Evolutionary conservation across 2,888 invertebrate species (phyloP), one percentile per base, ranked within the genome.

Genomic region (Leptogaster cylindrica): DNA sequence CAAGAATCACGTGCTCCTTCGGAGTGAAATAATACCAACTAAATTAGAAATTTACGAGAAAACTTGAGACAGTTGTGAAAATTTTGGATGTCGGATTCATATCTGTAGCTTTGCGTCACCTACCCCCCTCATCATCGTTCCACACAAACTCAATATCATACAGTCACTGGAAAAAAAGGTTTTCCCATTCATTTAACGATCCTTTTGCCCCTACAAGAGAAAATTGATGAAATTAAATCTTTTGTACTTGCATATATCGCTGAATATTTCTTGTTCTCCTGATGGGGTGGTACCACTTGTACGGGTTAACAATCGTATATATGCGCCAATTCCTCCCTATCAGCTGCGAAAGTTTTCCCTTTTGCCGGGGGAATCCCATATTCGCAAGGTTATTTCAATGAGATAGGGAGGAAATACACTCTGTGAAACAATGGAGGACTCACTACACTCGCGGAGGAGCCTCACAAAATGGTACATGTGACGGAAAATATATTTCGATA

Each of bases 191-290:
- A 23, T 25, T 41, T 58, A 23, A 7, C 36, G 14, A 58, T 27
- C 25, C 58, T 25, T 55, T 14, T 20, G 20, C 33, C 23, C 36
- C 6, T 12, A 25, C 27, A 41, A n/a, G 58, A 41, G 58, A 23
- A 58, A 58, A 58, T 58, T 58, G 58, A 39, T 25, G 58, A 58
- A 58, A 58, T 58, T 58, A 58, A 58, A 58, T 41, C 58, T 58
- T 58, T 58, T 39, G 39, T 58, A 25, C 41, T 55, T 58, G 41
- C 58, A 58, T 58, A 58, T 39, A 25, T 39, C 25, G 39, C 12
- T 41, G 39, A 58, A 20, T 41, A 36, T 39, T 58, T 33, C 33
- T 18, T 16, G 6, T 52, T 46, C 25, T 28, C 16, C n/a, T 28
- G 51, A 16, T 28, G 25, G 51, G 25, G 27, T 6, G n/a, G 7